These are phyloP conservation scores for Sebastes oblongus DNA, from an alignment of 2,797 vertebrate species.

Conservation along the genomic window DNA sequence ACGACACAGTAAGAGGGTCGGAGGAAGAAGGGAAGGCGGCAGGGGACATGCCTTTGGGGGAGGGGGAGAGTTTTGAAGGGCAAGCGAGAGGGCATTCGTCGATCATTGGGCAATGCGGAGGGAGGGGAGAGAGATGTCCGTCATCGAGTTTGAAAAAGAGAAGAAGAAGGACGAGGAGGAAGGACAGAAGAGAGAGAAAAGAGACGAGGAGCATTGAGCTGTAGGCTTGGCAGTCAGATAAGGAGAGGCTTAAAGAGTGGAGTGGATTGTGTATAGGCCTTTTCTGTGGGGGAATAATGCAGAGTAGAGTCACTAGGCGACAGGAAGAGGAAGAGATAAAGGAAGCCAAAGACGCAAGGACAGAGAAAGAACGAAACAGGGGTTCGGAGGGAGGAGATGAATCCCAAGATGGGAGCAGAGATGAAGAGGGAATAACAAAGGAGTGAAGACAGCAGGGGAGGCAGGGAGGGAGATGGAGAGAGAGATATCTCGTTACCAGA, in stretches of 20 bases:
- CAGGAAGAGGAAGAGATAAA: conserved; percentile 65
- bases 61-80: conserved; percentile 50
- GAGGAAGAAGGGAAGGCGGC: conserved; percentile 20
- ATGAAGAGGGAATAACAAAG: conserved; percentile 39
- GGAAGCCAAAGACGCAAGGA: conserved; percentile 52
- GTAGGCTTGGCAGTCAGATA: conserved; percentile 72
- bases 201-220: conserved; percentile 64
- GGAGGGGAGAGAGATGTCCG: conserved; percentile 33
- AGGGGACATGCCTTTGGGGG: conserved; percentile 20
- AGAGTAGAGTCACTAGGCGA: conserved; percentile 47
- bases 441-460: conserved; percentile 20
- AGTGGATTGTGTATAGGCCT: conserved; percentile 75
- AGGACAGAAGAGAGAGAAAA: conserved; percentile 25
- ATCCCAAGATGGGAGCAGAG: conserved; percentile 49
- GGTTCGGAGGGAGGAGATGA: conserved; percentile 41
- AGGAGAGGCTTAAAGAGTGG: conserved; percentile 69
- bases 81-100: conserved; percentile 41
- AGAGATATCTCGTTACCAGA: conserved; percentile 61
- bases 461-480: conserved; percentile 25
- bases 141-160: conserved; percentile 42
- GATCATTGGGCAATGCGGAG: conserved; percentile 31
- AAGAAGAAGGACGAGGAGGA: conserved; percentile 28
- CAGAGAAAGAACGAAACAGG: conserved; percentile 23
- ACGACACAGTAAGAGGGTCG: conserved; percentile 35
- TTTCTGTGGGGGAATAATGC: conserved; percentile 63